phyloP scores from a whole-genome alignment of 2,797 vertebrate genomes.

The Sebastes umbrosus region DNA sequence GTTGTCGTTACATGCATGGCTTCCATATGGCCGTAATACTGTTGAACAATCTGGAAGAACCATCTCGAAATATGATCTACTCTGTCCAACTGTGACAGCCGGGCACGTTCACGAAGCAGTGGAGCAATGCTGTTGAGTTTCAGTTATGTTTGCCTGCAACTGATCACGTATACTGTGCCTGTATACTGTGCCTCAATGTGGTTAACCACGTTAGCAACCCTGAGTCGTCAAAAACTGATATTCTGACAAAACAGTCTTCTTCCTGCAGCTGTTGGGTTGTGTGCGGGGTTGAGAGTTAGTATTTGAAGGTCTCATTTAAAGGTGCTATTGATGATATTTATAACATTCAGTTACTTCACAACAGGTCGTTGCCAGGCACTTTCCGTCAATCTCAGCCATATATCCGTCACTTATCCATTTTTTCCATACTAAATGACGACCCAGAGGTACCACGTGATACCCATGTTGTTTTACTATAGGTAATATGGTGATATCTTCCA shows the following conservation, averaged over 20 bases:
- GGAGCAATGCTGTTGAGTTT: background rate
- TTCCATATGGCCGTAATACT: conserved; percentile 27
- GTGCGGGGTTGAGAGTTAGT: background rate
- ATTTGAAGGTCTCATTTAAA: background rate
- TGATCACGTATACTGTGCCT: background rate
- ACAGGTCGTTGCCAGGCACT: too few relatives aligned
- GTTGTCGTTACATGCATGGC: background rate
- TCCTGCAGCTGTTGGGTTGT: too few relatives aligned
- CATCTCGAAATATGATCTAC: conserved; percentile 17
- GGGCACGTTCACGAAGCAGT: background rate
- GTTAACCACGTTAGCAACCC: background rate
- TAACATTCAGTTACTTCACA: background rate
- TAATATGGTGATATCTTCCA: background rate
- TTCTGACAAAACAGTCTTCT: background rate
- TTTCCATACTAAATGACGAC: background rate
- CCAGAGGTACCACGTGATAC: background rate
- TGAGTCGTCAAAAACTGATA: background rate
- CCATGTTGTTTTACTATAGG: fast-evolving
- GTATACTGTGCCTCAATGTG: background rate
- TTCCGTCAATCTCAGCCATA: background rate
- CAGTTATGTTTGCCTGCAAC: background rate
- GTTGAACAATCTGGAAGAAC: conserved; percentile 35
- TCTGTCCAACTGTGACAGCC: conserved; percentile 20
- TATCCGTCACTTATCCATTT: background rate
- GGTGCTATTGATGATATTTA: background rate